Conservation (phyloP, 1,140 invertebrate genomes). For the Listronotus bonariensis region DNA sequence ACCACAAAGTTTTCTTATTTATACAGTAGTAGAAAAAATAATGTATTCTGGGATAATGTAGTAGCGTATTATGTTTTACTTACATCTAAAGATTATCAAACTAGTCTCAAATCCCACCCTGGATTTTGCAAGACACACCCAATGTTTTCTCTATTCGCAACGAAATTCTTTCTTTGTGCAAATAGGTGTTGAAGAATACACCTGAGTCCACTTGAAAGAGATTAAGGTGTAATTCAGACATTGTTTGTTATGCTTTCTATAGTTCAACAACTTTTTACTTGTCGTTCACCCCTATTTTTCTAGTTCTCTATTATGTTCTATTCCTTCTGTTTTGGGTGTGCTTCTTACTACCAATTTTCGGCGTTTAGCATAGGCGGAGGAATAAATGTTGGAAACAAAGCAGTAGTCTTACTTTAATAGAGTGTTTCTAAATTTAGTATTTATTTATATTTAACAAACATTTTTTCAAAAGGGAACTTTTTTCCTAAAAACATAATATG, state of each 20-base stretch:
- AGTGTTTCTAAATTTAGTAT: too few relatives aligned
- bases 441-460: too few relatives aligned
- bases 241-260: conserved; percentile 40
- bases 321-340: conserved; percentile 11
- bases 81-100: too few relatives aligned
- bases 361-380: conserved; percentile 3
- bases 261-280: conserved; percentile 24
- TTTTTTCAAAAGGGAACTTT: too few relatives aligned
- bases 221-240: conserved; percentile 43
- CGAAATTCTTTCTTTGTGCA: conserved; percentile 28
- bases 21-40: too few relatives aligned
- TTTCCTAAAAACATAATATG: too few relatives aligned
- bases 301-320: conserved; percentile 13
- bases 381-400: too few relatives aligned
- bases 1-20: too few relatives aligned
- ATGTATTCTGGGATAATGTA: too few relatives aligned
- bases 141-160: conserved; percentile 2
- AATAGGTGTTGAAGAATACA: conserved; percentile 42
- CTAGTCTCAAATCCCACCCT: background rate
- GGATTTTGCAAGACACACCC: conserved; percentile 10
- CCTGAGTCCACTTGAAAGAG: conserved; percentile 41
- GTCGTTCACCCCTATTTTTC: conserved; percentile 8
- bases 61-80: too few relatives aligned
- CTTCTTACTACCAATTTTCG: conserved; percentile 3
- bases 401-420: too few relatives aligned